Percentiles rank a stretch among this genome's conserved stretches.
Evolutionary conservation across 2,888 invertebrate species (phyloP).

Genomic region (Cheiracanthium punctorium): DNA sequence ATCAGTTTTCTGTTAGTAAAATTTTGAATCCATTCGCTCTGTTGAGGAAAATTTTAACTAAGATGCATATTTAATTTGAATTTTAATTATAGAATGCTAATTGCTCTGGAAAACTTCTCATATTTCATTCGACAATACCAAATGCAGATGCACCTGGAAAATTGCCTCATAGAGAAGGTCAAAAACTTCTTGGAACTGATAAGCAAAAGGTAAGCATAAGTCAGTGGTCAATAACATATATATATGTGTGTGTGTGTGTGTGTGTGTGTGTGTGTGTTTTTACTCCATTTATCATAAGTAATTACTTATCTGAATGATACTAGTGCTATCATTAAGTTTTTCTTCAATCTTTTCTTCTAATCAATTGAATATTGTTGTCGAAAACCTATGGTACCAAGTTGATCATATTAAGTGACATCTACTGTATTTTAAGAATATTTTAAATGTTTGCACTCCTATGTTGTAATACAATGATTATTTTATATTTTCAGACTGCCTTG

Average conservation of each 20-base stretch:
- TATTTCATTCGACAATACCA: conserved; percentile 96
- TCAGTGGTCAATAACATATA: no score
- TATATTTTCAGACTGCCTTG: conserved; percentile 76
- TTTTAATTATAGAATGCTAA: conserved; percentile 50
- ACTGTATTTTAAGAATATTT: background rate
- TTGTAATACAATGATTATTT: background rate
- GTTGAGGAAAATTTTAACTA: no score
- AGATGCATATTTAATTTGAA: no score
- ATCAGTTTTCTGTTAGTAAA: no score
- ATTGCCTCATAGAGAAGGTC: conserved; percentile 94
- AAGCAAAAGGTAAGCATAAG: conserved; percentile 87
- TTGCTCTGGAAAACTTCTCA: conserved; percentile 89
- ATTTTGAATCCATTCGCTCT: no score
- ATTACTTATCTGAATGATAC: no score
- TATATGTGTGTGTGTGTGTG: no score
- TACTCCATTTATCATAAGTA: no score
- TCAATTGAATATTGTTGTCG: background rate
- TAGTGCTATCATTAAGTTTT: no score
- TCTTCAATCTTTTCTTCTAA: no score
- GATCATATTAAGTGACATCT: background rate
- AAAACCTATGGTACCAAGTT: background rate
- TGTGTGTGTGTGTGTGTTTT: no score
- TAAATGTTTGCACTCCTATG: background rate
- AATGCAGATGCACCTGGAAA: conserved; percentile 93
- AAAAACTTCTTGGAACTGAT: conserved; percentile 96